Evolutionary conservation across 1,140 invertebrate genomes (phyloP).

Genomic region (Aphidius gifuensis): DNA sequence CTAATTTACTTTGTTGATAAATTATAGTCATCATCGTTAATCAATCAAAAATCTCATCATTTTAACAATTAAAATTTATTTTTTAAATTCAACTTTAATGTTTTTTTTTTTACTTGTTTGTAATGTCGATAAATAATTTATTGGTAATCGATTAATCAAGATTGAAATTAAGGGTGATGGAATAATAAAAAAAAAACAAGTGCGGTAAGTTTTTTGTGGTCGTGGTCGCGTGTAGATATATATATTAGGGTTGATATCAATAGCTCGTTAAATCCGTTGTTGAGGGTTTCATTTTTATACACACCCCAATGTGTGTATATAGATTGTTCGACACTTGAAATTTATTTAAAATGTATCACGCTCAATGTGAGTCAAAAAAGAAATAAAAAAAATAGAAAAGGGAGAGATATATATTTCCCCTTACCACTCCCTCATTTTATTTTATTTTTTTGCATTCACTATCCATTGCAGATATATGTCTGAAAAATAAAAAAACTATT

Average conservation of each 20-base stretch:
- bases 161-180: not conserved
- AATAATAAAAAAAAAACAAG: conserved; percentile 14
- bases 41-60: too few relatives aligned
- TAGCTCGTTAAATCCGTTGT: conserved; percentile 50
- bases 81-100: too few relatives aligned
- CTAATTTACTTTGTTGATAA: too few relatives aligned
- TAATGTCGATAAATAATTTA: too few relatives aligned
- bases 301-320: not conserved
- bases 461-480: not conserved
- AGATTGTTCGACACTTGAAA: conserved; percentile 33
- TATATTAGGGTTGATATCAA: conserved; percentile 35
- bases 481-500: conserved; percentile 10
- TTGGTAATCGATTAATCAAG: too few relatives aligned
- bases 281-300: conserved; percentile 10
- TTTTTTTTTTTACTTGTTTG: too few relatives aligned
- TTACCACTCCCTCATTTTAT: conserved; percentile 3
- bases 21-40: too few relatives aligned
- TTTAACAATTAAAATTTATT: too few relatives aligned
- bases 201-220: conserved; percentile 5
- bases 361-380: conserved; percentile 3
- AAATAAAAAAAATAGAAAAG: not conserved
- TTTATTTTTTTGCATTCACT: not conserved
- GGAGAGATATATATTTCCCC: conserved; percentile 14
- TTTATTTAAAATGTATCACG: conserved; percentile 48
- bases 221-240: conserved; percentile 29